Conservation (phyloP, 2,888 invertebrate species). For the Sesia bembeciformis region DNA sequence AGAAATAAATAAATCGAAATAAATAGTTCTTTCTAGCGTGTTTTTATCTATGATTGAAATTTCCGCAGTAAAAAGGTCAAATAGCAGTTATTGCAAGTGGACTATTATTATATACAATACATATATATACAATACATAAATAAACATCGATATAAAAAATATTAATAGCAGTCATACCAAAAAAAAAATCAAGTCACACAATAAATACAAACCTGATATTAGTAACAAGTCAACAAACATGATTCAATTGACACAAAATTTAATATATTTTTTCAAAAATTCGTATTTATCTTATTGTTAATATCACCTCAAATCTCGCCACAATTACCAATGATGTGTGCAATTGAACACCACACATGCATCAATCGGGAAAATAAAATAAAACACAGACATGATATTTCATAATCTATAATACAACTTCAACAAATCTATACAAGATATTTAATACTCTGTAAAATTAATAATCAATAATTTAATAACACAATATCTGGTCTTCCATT, state of each 20-base stretch:
- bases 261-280: too few relatives aligned
- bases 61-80: constrained; percentile 1
- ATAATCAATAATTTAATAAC: constrained; percentile 8
- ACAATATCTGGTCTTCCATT: background rate
- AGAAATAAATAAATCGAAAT: too few relatives aligned
- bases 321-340: too few relatives aligned
- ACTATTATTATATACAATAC: background rate
- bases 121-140: background rate
- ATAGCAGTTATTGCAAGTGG: constrained; percentile 10
- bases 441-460: constrained; percentile 36
- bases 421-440: constrained; percentile 50
- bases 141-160: background rate
- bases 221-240: too few relatives aligned
- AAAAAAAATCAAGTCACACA: background rate
- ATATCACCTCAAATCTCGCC: too few relatives aligned
- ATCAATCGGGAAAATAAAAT: constrained; percentile 19
- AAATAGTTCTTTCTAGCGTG: too few relatives aligned
- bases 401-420: constrained; percentile 53
- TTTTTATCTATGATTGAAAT: too few relatives aligned
- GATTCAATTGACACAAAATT: too few relatives aligned
- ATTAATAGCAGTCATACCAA: background rate
- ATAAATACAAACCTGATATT: background rate
- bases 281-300: too few relatives aligned
- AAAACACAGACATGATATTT: constrained; percentile 29
- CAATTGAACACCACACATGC: constrained; percentile 5